Evolutionary conservation across 1,140 invertebrate genomes (phyloP), one percentile per base, ranked within the genome.

Genomic region (Nebria ingens): DNA sequence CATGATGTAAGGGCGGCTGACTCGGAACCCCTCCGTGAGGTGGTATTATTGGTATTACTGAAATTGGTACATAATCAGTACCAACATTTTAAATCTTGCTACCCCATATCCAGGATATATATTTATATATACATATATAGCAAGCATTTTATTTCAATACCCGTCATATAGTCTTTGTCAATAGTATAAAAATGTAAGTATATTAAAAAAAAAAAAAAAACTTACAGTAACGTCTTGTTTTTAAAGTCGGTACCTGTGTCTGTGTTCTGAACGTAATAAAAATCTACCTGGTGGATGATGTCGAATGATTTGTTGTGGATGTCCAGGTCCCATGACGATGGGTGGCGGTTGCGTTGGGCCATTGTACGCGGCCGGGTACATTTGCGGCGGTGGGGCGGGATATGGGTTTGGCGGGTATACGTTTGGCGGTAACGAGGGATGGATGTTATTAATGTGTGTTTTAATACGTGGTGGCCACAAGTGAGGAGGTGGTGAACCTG

Each of bases 401-500:
- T 23, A 22, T 9, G 15, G 22, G 6, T 23, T 20, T n/a, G 42
- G 45, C 6, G 54, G 13, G 21, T 56, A 56, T 23, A 34, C 51
- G 13, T 21, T 21, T n/a, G 34, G 22, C 2, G 55, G 23, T 9
- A 52, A 12, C 2, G 49, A 45, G 3, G 29, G 62, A 34, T 59
- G 60, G 23, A 67, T 61, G 38, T 66, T 69, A 56, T 65, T 66
- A 11, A 68, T 58, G n/a, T 60, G 51, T 29, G 59, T 63, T 60
- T 69, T 71, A 3, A 68, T 56, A 19, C 68, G 55, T 13, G 68
- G 61, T 12, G 78, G 78, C 70, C 77, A 79, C 2, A 78, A 59
- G 60, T 79, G 75, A 0, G 76, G 73, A 2, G 78, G 78, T 1
- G 77, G 77, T 15, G 77, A 79, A 20, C 78, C 78, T 0, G 77